Conservation (phyloP, 2,797 vertebrate genomes). For the Enteromius paludinosus region DNA sequence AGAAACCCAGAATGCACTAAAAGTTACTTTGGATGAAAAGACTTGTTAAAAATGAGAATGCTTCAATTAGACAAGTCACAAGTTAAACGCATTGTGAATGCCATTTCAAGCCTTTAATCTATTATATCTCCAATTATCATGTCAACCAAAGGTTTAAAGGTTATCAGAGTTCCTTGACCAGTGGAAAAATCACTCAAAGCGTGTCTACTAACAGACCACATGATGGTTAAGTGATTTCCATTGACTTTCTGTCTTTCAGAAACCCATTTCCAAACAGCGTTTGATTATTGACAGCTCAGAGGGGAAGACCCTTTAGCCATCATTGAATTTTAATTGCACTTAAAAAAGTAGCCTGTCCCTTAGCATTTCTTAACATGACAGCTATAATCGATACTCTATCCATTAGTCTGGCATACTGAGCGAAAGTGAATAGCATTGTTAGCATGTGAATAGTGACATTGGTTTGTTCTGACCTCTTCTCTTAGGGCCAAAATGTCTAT, state of each 20-base stretch:
- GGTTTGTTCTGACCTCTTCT: constrained; percentile 35
- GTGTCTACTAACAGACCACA: background rate
- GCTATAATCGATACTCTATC: constrained; percentile 46
- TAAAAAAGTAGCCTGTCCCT: constrained; percentile 23
- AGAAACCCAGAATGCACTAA: background rate
- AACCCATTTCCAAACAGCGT: background rate
- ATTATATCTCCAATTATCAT: background rate
- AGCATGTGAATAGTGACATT: constrained; percentile 50
- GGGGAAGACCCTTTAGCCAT: constrained; percentile 21
- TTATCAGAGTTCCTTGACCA: background rate
- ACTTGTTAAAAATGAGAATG: background rate
- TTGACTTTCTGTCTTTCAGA: constrained; percentile 43
- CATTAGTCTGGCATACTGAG: constrained; percentile 19
- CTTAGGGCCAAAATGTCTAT: constrained; percentile 29
- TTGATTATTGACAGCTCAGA: constrained; percentile 42
- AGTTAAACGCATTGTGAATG: background rate
- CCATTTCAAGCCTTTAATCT: background rate
- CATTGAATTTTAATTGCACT: constrained; percentile 23
- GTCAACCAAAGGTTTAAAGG: constrained; percentile 20
- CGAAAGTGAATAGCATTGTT: constrained; percentile 37
- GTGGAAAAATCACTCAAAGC: background rate
- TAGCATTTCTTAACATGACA: constrained; percentile 16
- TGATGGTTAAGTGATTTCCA: constrained; percentile 7
- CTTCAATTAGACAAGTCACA: background rate
- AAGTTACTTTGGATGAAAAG: background rate